Percentiles rank a stretch among this genome's conserved stretches.
Evolutionary conservation across 2,113 vertebrate species (phyloP).

Genomic region (Nothobranchius kuhntae): DNA sequence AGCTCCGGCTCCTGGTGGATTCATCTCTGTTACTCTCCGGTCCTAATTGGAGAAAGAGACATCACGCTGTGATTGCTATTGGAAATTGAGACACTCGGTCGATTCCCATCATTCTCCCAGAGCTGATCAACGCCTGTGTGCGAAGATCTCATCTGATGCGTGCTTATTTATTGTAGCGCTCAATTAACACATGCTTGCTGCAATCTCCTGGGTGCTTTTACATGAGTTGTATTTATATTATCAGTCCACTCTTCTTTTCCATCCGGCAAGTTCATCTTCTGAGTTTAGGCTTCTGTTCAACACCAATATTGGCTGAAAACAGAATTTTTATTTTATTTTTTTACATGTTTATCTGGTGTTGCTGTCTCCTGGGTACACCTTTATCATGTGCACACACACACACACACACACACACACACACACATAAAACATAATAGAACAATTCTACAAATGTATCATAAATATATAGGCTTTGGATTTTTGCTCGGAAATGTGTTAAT

Average conservation of each 20-base stretch:
- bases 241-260: background rate
- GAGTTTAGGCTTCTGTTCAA: conserved; percentile 10
- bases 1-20: conserved; percentile 53
- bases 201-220: conserved; percentile 45
- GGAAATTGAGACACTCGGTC: conserved; percentile 67
- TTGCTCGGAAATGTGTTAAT: no score
- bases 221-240: conserved; percentile 33
- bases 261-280: conserved; percentile 1
- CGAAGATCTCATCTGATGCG: conserved; percentile 54
- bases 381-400: background rate
- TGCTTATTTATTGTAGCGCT: conserved; percentile 65
- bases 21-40: conserved; percentile 45
- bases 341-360: background rate
- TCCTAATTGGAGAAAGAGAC: conserved; percentile 67
- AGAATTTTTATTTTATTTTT: conserved; percentile 8
- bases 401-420: no score
- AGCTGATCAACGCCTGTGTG: conserved; percentile 56
- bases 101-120: conserved; percentile 69
- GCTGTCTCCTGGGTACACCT: background rate
- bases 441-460: no score
- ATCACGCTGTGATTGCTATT: conserved; percentile 70
- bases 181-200: conserved; percentile 59
- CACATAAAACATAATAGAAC: no score
- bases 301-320: conserved; percentile 10
- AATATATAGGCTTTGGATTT: no score